A percentile compares a stretch with the other conserved stretches of the same genome.
Evolutionary conservation across 2,797 vertebrate genomes (phyloP).

Genomic region (Phalloptychus januarius): DNA sequence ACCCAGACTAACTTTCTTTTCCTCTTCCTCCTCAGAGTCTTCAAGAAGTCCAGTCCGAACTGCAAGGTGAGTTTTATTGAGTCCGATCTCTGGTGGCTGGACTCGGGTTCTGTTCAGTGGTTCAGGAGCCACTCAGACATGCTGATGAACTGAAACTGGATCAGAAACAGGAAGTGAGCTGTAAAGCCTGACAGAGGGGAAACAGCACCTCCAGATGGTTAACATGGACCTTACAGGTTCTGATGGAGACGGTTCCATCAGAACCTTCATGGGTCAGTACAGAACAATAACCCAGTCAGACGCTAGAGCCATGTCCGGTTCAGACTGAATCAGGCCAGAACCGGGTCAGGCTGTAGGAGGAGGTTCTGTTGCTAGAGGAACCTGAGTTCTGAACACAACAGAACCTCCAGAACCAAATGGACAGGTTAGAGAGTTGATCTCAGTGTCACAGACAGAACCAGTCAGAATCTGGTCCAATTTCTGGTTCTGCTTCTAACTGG

Average conservation of each 20-base stretch:
- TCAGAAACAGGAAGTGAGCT: background rate
- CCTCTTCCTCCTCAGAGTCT: constrained; percentile 81
- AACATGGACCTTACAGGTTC: background rate
- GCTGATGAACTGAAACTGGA: background rate
- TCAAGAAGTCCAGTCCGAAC: constrained; percentile 94
- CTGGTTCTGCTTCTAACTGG: background rate
- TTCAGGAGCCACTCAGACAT: background rate
- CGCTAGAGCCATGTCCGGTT: background rate
- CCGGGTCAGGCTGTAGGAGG: background rate
- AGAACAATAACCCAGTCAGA: background rate
- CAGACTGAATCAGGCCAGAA: background rate
- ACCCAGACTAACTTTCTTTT: background rate
- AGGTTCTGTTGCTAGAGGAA: background rate
- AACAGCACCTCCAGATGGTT: background rate
- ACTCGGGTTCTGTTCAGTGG: background rate
- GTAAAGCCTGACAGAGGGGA: background rate
- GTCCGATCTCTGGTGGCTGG: background rate
- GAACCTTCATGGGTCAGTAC: background rate
- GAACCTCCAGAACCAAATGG: background rate
- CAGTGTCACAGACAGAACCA: background rate
- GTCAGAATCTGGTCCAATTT: background rate
- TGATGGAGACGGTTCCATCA: background rate
- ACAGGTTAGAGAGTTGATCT: background rate
- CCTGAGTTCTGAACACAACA: background rate
- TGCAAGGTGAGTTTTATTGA: constrained; percentile 84